Base-by-base conservation (phyloP, 2,797 vertebrate genomes). In the Acipenser oxyrinchus region DNA sequence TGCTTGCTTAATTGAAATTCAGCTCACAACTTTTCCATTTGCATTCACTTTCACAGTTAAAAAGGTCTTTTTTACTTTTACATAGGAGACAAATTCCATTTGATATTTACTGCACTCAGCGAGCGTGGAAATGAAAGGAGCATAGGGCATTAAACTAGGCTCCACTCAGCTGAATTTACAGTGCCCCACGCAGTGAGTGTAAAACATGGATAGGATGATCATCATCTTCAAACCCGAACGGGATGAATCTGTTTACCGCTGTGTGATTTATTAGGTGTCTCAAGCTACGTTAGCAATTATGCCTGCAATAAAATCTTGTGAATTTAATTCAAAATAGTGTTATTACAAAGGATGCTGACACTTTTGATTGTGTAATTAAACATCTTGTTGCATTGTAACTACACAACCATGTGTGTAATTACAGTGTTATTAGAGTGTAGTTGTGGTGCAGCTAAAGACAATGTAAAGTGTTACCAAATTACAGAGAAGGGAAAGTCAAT, bases 111-210 rank as follows among this genome's bases (percentile, higher is more conserved):
- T 73, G 73, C 60, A 80, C 73, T 83, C 78, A 75, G 71, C 64
- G 68, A 59, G 73, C 11, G 53, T 62, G 60, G 74, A 77, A 84
- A 79, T 69, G 71, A 77, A 75, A 71, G 4, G 12, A 51, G 68
- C 76, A 77, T n/a, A 75, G 82, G 75, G 84, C 73, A 75, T 86
- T 86, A 88, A 81, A 70, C 70, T 1, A 69, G 7, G 67, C n/a
- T 76, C 81, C 79, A 79, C 75, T 67, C 65, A 66, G 70, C 67
- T 60, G 66, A 76, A 74, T 37, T 6, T 5, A 13, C 69, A 10
- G 50, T 67, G 72, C 70, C 68, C 66, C 65, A 70, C 72, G 72
- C 57, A 69, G 69, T 72, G 66, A 66, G 69, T 63, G 10, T 23
- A 73, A 68, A 69, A 48, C 57, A 63, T 70, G 73, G 64, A 65